Conservation (phyloP, 2,888 invertebrate genomes). For the Ectemnius continuus region DNA sequence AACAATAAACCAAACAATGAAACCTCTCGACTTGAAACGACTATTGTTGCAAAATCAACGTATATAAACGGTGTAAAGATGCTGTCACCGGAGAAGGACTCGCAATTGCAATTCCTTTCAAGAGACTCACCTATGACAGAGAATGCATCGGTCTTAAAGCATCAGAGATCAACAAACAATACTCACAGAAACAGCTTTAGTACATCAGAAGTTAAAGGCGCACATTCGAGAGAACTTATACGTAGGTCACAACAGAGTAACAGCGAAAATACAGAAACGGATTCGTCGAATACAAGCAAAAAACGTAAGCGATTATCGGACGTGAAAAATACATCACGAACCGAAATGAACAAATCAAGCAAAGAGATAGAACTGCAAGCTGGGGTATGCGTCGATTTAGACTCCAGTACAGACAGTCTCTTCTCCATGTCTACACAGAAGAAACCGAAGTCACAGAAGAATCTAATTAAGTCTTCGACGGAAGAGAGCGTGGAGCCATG, state of each 20-base stretch:
- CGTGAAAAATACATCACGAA: too few relatives aligned
- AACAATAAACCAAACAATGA: too few relatives aligned
- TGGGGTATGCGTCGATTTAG: too few relatives aligned
- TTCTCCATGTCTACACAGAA: not conserved
- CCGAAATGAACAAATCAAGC: too few relatives aligned
- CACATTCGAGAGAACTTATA: not conserved
- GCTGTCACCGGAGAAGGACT: slow-evolving; percentile 54
- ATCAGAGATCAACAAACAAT: not conserved
- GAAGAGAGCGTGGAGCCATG: not conserved
- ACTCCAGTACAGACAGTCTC: slow-evolving; percentile 6
- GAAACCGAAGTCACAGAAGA: not conserved
- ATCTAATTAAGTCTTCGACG: not conserved
- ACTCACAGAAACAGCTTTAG: slow-evolving; percentile 1
- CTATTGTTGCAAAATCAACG: not conserved
- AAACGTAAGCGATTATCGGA: not conserved
- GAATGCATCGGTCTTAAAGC: not conserved
- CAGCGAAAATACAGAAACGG: not conserved
- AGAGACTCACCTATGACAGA: slow-evolving; percentile 27
- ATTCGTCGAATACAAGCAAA: not conserved
- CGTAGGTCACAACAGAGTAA: not conserved
- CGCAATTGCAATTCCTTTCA: slow-evolving; percentile 49
- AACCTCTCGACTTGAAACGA: too few relatives aligned
- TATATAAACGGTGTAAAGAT: slow-evolving; percentile 28
- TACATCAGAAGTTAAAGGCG: slow-evolving; percentile 13
- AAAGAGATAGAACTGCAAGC: too few relatives aligned